Evolutionary conservation across 2,797 vertebrate genomes (phyloP).

Genomic region (Sylvilagus floridanus): DNA sequence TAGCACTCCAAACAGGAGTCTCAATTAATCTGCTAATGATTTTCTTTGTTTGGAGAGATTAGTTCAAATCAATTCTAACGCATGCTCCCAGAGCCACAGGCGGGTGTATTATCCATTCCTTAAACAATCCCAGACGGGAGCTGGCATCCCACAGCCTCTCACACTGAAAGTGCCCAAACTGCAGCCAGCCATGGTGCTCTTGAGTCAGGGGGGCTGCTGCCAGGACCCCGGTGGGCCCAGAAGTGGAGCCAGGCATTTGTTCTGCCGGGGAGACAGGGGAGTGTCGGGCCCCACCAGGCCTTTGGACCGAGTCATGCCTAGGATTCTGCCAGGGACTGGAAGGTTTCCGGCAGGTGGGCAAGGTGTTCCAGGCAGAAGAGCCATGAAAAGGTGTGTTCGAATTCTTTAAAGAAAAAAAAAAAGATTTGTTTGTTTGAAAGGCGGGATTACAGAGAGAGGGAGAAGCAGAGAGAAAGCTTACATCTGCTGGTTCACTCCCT

Average conservation of each 20-base stretch:
- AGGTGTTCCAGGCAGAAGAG: constrained; percentile 7
- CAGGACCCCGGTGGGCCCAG: not conserved
- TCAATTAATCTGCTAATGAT: constrained; percentile 74
- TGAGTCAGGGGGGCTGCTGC: not conserved
- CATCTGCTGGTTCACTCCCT: too few relatives aligned
- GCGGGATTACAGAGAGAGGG: too few relatives aligned
- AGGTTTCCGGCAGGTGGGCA: not conserved
- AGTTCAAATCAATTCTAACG: constrained; percentile 35
- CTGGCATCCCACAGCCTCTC: not conserved
- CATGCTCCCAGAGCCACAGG: not conserved
- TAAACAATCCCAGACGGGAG: not conserved
- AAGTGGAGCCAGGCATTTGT: not conserved
- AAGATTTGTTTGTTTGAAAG: too few relatives aligned
- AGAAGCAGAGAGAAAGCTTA: too few relatives aligned
- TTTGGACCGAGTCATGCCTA: not conserved
- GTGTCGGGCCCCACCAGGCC: not conserved
- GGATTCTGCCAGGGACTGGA: not conserved
- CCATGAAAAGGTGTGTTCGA: too few relatives aligned
- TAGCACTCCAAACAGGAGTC: constrained; percentile 52
- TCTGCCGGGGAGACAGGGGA: not conserved
- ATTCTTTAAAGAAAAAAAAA: too few relatives aligned
- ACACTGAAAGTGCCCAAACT: not conserved
- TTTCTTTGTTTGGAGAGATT: constrained; percentile 66
- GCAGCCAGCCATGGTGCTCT: not conserved
- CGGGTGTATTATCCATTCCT: not conserved